Evolutionary conservation across 2,888 invertebrate species (phyloP), one percentile per base, ranked within the genome.

Genomic region (Xanthia icteritia): DNA sequence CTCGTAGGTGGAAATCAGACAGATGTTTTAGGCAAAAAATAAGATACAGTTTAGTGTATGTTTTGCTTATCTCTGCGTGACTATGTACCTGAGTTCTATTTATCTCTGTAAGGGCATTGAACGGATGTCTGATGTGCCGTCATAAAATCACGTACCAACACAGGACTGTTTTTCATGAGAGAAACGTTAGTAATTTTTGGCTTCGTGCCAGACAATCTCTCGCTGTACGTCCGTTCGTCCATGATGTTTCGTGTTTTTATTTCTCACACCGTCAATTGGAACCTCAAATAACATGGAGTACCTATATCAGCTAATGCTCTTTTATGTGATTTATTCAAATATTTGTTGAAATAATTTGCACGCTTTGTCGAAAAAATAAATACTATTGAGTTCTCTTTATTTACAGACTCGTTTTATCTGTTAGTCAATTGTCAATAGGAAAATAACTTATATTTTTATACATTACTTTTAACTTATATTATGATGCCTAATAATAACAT

Each of bases 151-250:
- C 84, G 86, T 85, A 89, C 88, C 88, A 90, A 90, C 89, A 91
- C 81, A 87, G 85, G 85, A 86, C 88, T 87, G 89, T 90, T 91
- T 90, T 92, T 92, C 92, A 91, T 89, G 92, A 92, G 92, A 90
- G 89, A 92, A 93, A 93, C 92, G 92, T 92, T 92, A 92, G 92
- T 91, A 93, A 93, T 93, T 92, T 93, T 91, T 92, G 95, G 95
- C 94, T 85, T 73, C 79, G 90, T 88, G 94, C 95, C 95, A 94
- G 92, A 90, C 90, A 91, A 91, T 92, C 91, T 91, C 90, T 90
- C 88, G 89, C 90, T 86, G 90, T 90, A 88, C 92, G 92, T 89
- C 89, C 90, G 89, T 89, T 85, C 87, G 89, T 73, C 82, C 81
- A 87, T 83, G 76, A 82, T 73, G 83, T 88, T 89, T 90, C 90